Base-by-base conservation (phyloP, 2,888 invertebrate genomes). In the Phoenoteleia sp. region DNA sequence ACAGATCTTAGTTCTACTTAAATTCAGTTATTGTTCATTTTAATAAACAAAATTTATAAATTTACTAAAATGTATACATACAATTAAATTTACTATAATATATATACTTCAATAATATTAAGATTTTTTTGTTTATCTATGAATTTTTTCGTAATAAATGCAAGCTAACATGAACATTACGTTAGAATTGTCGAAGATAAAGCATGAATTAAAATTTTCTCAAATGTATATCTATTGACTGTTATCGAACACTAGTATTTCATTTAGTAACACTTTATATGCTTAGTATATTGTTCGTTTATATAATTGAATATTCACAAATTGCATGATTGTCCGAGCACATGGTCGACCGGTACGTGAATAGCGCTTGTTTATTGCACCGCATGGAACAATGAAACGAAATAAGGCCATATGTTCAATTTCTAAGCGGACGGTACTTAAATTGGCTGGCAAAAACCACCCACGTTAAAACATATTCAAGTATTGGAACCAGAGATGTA, bases 221-320 rank as follows among this genome's bases (percentile, higher is more conserved):
- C 52, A 67, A 67, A 13, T 64, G 56, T 49, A n/a, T 49, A 19
- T 29, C 45, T n/a, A 11, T 58, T 3, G 27, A 23, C 39, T 29
- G 33, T 56, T 74, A 75, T 74, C 58, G 60, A 69, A 42, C 64
- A 62, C 62, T 56, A 36, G 52, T 58, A 69, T 71, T 76, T 80
- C 56, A 75, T 80, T 64, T 39, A 29, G 56, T 27, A 66, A 71
- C 58, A 77, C 58, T 82, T 82, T 71, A 71, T 62, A 56, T 64
- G 77, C 77, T 81, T 54, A 47, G 76, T 83, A 87, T 89, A 89
- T 91, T 89, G 90, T 92, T 92, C 91, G 92, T 93, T 92, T 91
- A 91, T 91, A 91, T 92, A 92, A 92, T 93, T 93, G 92, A 93
- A 93, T 93, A 93, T 93, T 92, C 92, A 89, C 91, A 92, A 93